phyloP scores from a whole-genome alignment of 2,113 vertebrate genomes.

The Platysternon megacephalum region DNA sequence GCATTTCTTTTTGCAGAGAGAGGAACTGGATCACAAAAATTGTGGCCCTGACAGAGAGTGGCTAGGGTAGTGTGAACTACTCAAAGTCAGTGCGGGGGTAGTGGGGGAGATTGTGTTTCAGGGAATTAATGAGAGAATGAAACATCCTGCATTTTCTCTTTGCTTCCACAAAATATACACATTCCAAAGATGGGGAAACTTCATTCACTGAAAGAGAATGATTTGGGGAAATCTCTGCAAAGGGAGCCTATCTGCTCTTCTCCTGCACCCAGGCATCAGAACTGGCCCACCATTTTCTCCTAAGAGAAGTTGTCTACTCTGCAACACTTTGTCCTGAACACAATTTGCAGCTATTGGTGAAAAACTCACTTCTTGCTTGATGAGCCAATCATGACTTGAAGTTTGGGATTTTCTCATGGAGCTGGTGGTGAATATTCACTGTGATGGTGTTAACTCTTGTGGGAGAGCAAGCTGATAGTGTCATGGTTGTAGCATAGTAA shows the following conservation, averaged over 20 bases:
- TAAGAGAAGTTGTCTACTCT: accelerated
- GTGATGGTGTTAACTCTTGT: accelerated
- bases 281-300: not conserved
- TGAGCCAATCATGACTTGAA: not conserved
- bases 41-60: too few species aligned
- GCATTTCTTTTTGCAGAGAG: not conserved
- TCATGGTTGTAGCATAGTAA: not conserved
- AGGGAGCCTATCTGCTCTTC: not conserved
- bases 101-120: not conserved
- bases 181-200: not conserved
- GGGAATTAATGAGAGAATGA: not conserved
- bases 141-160: not conserved
- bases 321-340: not conserved
- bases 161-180: not conserved
- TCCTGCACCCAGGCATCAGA: not conserved
- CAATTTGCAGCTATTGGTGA: not conserved
- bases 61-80: not conserved
- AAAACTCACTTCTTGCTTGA: not conserved
- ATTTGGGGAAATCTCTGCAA: not conserved
- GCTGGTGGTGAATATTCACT: accelerated
- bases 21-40: not conserved
- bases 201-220: not conserved
- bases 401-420: accelerated
- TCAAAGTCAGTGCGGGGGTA: not conserved
- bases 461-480: not conserved